These are phyloP conservation scores for Diaperis boleti DNA, from an alignment of 2,888 invertebrate genomes.

Conservation along the genomic window DNA sequence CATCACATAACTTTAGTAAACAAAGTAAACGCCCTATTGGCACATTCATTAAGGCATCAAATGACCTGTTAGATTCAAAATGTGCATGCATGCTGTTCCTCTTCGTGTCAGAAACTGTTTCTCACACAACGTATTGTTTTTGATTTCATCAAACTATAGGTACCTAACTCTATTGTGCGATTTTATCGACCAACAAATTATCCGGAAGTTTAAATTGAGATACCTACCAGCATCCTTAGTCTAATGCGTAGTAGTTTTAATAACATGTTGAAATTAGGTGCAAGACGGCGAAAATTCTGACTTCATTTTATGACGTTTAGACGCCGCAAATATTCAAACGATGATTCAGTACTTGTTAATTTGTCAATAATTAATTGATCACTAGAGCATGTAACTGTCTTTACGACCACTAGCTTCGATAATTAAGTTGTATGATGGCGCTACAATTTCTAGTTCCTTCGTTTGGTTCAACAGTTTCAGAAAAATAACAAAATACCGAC, in stretches of 20 bases:
- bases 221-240: slow-evolving; percentile 14
- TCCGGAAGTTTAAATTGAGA: slow-evolving; percentile 5
- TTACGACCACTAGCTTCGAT: slow-evolving; percentile 18
- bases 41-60: background rate
- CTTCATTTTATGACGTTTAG: slow-evolving; percentile 9
- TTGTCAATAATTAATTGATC: slow-evolving; percentile 30
- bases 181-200: background rate
- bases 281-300: slow-evolving; percentile 2
- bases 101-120: background rate
- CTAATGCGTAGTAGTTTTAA: background rate
- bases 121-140: background rate
- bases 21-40: background rate
- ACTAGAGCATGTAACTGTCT: slow-evolving; percentile 12
- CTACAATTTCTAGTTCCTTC: slow-evolving; percentile 14
- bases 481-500: no score
- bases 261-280: slow-evolving; percentile 1
- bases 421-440: slow-evolving; percentile 3
- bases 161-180: background rate
- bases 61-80: background rate
- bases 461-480: background rate
- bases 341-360: slow-evolving; percentile 27
- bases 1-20: background rate
- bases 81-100: background rate
- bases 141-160: background rate
- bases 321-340: slow-evolving; percentile 15